Percentiles rank a stretch among this genome's conserved stretches.
These are phyloP conservation scores for Chlorops oryzae DNA, from an alignment of 1,140 invertebrate species.

Conservation along the genomic window DNA sequence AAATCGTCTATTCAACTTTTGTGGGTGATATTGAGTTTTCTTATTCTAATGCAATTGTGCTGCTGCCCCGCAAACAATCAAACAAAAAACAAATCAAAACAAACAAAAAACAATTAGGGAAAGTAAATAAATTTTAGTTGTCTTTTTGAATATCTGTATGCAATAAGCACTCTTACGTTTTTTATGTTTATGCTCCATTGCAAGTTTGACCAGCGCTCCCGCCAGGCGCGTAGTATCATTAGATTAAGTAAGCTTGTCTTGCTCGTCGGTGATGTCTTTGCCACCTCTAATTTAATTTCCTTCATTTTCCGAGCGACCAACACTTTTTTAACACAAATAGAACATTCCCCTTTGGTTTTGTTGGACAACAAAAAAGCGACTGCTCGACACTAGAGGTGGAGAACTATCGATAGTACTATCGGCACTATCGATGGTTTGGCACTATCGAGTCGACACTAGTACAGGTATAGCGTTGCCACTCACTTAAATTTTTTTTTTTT, in stretches of 20 bases:
- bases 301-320: conserved; percentile 6
- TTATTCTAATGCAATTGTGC: not conserved
- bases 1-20: too few species aligned
- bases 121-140: conserved; percentile 4
- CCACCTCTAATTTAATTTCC: conserved; percentile 13
- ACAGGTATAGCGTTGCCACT: too few species aligned
- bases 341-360: not conserved
- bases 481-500: too few species aligned
- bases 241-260: conserved; percentile 81
- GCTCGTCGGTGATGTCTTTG: conserved; percentile 67
- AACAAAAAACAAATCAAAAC: too few species aligned
- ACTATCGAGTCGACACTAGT: too few species aligned
- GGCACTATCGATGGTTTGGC: too few species aligned
- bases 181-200: conserved; percentile 95
- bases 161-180: conserved; percentile 54
- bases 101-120: conserved; percentile 10
- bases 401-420: too few species aligned
- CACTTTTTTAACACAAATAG: not conserved
- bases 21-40: not conserved
- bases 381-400: too few species aligned
- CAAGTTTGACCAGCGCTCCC: conserved; percentile 88
- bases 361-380: too few species aligned
- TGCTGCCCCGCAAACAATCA: too few species aligned
- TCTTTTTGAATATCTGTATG: not conserved
- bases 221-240: conserved; percentile 80